Conservation (phyloP, 2,797 vertebrate species). For the Agapornis canus region DNA sequence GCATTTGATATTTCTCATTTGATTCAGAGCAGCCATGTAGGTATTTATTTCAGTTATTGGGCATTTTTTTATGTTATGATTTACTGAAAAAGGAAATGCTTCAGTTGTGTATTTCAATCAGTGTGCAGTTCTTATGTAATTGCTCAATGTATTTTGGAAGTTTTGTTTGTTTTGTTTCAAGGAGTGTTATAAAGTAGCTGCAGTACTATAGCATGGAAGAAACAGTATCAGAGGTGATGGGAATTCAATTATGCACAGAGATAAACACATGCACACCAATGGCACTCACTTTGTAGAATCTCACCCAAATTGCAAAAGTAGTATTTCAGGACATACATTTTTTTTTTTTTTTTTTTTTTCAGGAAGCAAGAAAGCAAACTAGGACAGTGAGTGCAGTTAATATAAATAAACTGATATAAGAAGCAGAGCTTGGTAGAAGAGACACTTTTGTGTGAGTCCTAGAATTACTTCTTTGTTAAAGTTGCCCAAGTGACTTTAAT, state of each 20-base stretch:
- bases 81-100: not conserved
- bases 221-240: not conserved
- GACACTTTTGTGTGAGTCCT: not conserved
- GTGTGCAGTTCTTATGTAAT: not conserved
- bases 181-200: not conserved
- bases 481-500: not conserved
- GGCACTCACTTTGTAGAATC: not conserved
- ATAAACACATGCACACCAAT: not conserved
- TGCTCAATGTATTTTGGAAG: not conserved
- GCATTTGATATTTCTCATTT: not conserved
- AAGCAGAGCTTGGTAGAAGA: not conserved
- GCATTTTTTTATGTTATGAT: not conserved
- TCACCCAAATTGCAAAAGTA: not conserved
- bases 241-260: not conserved
- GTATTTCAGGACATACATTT: not conserved
- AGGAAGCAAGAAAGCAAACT: not conserved
- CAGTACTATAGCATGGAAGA: not conserved
- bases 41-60: not conserved
- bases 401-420: not conserved
- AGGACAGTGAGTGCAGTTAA: not conserved
- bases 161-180: not conserved
- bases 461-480: not conserved
- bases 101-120: not conserved
- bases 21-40: not conserved
- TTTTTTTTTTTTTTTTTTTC: not conserved